phyloP scores from a whole-genome alignment of 2,888 invertebrate species.

The Pristionchus mayeri region DNA sequence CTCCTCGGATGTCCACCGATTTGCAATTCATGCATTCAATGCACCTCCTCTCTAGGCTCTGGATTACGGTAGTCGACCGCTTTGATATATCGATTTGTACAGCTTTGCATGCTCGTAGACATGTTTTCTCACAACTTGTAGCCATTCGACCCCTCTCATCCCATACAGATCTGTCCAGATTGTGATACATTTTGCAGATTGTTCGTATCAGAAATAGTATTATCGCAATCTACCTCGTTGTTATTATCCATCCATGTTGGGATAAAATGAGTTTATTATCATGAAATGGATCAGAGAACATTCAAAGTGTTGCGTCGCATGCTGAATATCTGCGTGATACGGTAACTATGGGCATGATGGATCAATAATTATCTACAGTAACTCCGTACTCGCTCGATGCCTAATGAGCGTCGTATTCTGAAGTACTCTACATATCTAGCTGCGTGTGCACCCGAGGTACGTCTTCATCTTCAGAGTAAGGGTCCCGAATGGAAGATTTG shows the following conservation, averaged over 20 bases:
- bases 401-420: slow-evolving; percentile 49
- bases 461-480: neutral
- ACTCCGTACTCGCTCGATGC: slow-evolving; percentile 22
- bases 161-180: neutral
- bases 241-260: neutral
- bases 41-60: neutral
- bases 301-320: neutral
- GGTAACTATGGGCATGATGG: neutral
- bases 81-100: neutral
- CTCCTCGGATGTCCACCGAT: slow-evolving; percentile 62
- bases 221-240: slow-evolving; percentile 15
- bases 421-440: slow-evolving; percentile 50
- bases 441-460: slow-evolving; percentile 48
- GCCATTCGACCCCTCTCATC: neutral
- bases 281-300: neutral
- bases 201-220: neutral
- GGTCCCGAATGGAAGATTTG: neutral
- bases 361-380: neutral
- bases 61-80: neutral
- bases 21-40: slow-evolving; percentile 63
- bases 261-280: neutral
- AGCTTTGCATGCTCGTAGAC: slow-evolving; percentile 15
- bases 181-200: slow-evolving; percentile 22
- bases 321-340: neutral
- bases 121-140: neutral